A percentile compares a stretch with the other conserved stretches of the same genome.
Conservation (phyloP, 1,140 invertebrate species). For the Melanaphis sacchari region DNA sequence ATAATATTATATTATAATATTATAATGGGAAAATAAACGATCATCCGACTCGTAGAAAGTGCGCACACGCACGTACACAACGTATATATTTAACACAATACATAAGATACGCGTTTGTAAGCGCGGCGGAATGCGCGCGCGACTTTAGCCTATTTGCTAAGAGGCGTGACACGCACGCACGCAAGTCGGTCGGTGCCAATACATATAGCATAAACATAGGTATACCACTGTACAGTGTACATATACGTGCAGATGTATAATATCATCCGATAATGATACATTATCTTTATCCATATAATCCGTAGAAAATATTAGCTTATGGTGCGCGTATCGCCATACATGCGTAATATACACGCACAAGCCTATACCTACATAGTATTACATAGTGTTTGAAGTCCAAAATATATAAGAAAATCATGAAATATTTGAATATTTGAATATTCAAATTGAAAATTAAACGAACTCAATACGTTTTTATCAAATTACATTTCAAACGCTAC, state of each 20-base stretch:
- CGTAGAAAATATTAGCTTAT: neutral
- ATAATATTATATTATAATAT: neutral
- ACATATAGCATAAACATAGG: neutral
- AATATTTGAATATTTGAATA: too few relatives aligned
- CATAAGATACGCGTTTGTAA: neutral
- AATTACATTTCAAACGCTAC: too few relatives aligned
- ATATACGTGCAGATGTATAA: neutral
- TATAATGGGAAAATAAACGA: constrained; percentile 46
- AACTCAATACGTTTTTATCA: too few relatives aligned
- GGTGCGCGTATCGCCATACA: neutral
- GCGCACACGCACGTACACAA: neutral
- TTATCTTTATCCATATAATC: neutral
- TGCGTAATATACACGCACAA: neutral
- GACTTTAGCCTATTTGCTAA: constrained; percentile 57
- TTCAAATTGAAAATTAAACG: too few relatives aligned
- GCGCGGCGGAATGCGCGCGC: constrained; percentile 33
- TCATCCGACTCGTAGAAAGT: constrained; percentile 44
- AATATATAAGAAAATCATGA: too few relatives aligned
- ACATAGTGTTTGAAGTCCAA: too few relatives aligned
- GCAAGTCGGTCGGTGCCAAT: constrained; percentile 45
- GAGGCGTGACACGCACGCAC: constrained; percentile 50
- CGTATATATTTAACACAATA: neutral
- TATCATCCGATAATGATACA: neutral
- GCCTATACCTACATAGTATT: too few relatives aligned
- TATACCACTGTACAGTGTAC: neutral